Percentiles rank a stretch among this genome's conserved stretches.
phyloP scores from a whole-genome alignment of 2,888 invertebrate species.

The Conchocele bisecta region DNA sequence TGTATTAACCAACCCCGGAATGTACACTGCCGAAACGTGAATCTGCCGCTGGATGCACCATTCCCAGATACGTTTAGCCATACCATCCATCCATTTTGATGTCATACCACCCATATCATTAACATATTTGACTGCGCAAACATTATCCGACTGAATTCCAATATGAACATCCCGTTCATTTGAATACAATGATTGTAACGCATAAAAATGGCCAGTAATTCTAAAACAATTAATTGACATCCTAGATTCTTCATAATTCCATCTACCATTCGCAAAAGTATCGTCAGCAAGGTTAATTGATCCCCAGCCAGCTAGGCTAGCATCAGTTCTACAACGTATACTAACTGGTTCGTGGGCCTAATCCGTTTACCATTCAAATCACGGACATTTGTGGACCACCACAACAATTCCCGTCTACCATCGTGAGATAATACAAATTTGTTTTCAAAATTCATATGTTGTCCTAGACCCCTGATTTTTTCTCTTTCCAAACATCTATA shows the following conservation, averaged over 20 bases:
- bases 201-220: conserved; percentile 34
- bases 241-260: conserved; percentile 5
- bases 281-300: background rate
- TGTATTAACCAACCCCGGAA: conserved; percentile 19
- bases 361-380: conserved; percentile 31
- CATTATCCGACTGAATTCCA: conserved; percentile 28
- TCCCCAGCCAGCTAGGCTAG: conserved; percentile 29
- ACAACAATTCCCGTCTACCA: background rate
- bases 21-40: conserved; percentile 28
- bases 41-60: conserved; percentile 32
- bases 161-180: conserved; percentile 3
- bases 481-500: conserved; percentile 31
- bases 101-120: conserved; percentile 36
- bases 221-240: conserved; percentile 31
- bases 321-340: conserved; percentile 30
- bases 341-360: conserved; percentile 6
- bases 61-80: conserved; percentile 27
- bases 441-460: conserved; percentile 10
- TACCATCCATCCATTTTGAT: conserved; percentile 8
- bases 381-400: conserved; percentile 23
- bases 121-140: conserved; percentile 35
- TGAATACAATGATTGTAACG: conserved; percentile 14
- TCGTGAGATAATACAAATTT: background rate
- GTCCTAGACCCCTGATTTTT: conserved; percentile 23
- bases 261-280: conserved; percentile 17